Base-by-base conservation (phyloP, 2,113 vertebrate species). In the Acanthochromis polyacanthus region DNA sequence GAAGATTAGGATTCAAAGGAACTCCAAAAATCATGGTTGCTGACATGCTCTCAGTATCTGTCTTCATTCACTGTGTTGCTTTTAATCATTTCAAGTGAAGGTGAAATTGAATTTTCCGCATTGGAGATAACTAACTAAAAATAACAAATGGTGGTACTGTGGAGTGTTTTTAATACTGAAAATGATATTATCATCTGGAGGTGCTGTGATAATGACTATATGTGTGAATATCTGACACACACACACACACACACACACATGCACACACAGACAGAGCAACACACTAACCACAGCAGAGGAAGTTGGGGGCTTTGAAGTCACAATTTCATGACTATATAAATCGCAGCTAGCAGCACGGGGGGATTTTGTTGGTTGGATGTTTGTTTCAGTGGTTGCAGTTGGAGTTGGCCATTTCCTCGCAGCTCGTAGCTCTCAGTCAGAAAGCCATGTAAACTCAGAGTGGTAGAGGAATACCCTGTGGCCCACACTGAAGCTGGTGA, bases 221-320 rank as follows among this genome's bases (percentile, higher is more conserved):
- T 55, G 6, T 16, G 17, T 20, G 28, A 58, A 60, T 45, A 55
- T 36, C 17, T 32, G 22, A 1, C 4, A n/a, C 1, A 23, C 2
- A 51, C 6, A 60, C 25, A 20, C 14, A 14, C 1, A 15, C 40
- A 43, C 40, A 36, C 12, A 32, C 25, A 64, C n/a, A 74, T 43
- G 23, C 25, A 64, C n/a, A 74, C 43, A 40, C 23, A 65, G 12
- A 55, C 50, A 65, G 1, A 46, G 14, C 12, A 66, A 82, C 78
- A 84, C 64, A 51, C 74, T 5, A 71, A 89, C 86, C 86, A 79
- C 80, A 82, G 10, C 10, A 58, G 8, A 82, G 89, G 83, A 87
- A 86, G 78, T 57, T 52, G 78, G 89, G 80, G 80, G 58, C 73
- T 88, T 83, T 84, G 71, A 87, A 70, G 65, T 64, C 2, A n/a